phyloP scores from a whole-genome alignment of 2,888 invertebrate genomes.

The Epirrita christyi region DNA sequence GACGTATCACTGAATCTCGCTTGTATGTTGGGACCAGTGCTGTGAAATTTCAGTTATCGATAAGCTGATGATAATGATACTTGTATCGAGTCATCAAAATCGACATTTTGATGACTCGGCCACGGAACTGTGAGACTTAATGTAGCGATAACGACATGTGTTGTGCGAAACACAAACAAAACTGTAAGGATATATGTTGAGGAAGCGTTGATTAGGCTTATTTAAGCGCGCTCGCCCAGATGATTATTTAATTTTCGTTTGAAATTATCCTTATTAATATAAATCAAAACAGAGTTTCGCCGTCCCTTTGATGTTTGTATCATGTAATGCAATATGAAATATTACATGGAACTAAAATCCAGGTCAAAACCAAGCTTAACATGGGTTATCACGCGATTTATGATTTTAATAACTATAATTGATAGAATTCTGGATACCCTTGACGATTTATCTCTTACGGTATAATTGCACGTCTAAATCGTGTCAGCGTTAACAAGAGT shows the following conservation, averaged over 20 bases:
- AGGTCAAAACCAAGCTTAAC: neutral
- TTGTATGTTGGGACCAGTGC: constrained; percentile 22
- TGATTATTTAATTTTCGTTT: too few relatives aligned
- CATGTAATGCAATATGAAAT: too few relatives aligned
- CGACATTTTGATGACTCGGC: neutral
- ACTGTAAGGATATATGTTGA: too few relatives aligned
- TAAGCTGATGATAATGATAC: constrained; percentile 21
- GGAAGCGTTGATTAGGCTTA: too few relatives aligned
- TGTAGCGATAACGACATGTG: too few relatives aligned
- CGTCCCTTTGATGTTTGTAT: too few relatives aligned
- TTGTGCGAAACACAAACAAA: too few relatives aligned
- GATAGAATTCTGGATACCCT: constrained; percentile 11
- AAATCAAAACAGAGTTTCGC: too few relatives aligned
- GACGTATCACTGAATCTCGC: constrained; percentile 32
- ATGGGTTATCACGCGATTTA: neutral
- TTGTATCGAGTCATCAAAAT: neutral
- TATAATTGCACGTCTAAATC: constrained; percentile 19
- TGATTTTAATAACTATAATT: constrained; percentile 5
- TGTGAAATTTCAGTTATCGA: constrained; percentile 22
- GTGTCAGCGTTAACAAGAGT: constrained; percentile 21
- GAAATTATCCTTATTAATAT: too few relatives aligned
- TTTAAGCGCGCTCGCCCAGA: too few relatives aligned
- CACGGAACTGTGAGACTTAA: neutral
- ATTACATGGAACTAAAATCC: too few relatives aligned
- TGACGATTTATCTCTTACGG: constrained; percentile 20